phyloP scores from a whole-genome alignment of 2,797 vertebrate genomes.

The Triplophysa bombifrons region DNA sequence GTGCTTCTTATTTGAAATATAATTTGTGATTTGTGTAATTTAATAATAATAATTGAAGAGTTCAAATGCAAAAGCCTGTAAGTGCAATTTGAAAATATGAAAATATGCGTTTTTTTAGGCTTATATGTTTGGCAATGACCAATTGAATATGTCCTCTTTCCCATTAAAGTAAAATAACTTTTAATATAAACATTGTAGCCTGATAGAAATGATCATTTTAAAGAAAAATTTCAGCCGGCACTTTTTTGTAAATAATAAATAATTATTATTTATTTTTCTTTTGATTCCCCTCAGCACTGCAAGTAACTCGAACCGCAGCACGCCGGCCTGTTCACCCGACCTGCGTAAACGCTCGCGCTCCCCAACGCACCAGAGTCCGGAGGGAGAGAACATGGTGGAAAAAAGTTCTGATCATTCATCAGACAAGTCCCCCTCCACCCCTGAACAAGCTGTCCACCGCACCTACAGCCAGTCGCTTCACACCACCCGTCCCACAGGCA shows the following conservation, averaged over 20 bases:
- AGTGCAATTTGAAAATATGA: too few species aligned
- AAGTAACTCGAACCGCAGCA: conserved; percentile 92
- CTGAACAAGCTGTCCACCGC: conserved; percentile 83
- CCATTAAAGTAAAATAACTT: too few species aligned
- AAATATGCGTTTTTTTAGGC: too few species aligned
- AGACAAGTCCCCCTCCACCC: conserved; percentile 86
- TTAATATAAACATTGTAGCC: too few species aligned
- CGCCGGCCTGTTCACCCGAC: conserved; percentile 88
- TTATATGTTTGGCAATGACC: too few species aligned
- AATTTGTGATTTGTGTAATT: background rate
- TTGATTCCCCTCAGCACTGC: conserved; percentile 77
- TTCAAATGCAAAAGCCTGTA: too few species aligned
- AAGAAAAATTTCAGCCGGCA: too few species aligned
- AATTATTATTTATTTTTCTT: background rate
- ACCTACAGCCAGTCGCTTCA: conserved; percentile 77
- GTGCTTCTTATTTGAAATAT: background rate
- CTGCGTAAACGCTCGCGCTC: conserved; percentile 87
- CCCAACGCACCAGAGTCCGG: conserved; percentile 79
- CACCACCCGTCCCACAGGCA: conserved; percentile 80
- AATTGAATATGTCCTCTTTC: too few species aligned
- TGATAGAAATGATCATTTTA: too few species aligned
- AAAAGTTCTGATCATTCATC: conserved; percentile 86
- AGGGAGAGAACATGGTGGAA: conserved; percentile 88
- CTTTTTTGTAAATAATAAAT: too few species aligned
- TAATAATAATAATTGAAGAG: too few species aligned